Evolutionary conservation across 2,888 invertebrate species (phyloP).

Genomic region (Andrena bicolor): DNA sequence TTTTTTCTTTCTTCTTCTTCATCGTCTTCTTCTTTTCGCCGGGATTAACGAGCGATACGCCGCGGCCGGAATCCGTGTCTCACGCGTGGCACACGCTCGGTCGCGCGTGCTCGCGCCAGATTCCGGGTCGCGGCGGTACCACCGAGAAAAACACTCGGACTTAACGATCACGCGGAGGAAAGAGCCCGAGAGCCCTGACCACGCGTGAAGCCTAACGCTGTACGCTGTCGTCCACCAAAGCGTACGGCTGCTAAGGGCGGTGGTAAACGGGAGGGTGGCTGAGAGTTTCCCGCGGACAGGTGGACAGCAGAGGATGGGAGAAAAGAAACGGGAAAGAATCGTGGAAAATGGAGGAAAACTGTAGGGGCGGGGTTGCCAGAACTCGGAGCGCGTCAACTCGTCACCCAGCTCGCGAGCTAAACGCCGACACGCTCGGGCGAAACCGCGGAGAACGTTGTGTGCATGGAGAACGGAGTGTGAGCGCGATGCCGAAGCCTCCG

Average conservation of each 20-base stretch:
- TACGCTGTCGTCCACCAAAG: not conserved
- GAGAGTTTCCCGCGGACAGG: slow-evolving; percentile 10
- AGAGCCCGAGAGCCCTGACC: not conserved
- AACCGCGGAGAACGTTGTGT: slow-evolving; percentile 4
- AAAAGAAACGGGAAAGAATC: not conserved
- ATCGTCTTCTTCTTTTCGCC: not conserved
- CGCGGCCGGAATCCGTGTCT: not conserved
- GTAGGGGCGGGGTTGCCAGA: slow-evolving; percentile 75
- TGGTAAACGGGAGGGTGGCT: not conserved
- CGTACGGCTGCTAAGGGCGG: no score
- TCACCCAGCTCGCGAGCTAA: slow-evolving; percentile 1
- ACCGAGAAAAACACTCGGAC: not conserved
- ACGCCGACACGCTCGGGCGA: slow-evolving; percentile 21
- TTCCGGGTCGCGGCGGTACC: not conserved
- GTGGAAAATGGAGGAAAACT: slow-evolving; percentile 2
- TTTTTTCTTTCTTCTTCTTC: slow-evolving; percentile 24
- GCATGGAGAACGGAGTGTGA: not conserved
- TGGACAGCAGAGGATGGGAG: slow-evolving; percentile 6
- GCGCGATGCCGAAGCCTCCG: not conserved
- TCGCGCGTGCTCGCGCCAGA: not conserved
- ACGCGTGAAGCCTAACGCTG: not conserved
- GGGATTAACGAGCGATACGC: not conserved
- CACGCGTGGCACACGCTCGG: slow-evolving; percentile 1
- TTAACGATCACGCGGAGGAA: slow-evolving; percentile 15
- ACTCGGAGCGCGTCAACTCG: slow-evolving; percentile 50